Evolutionary conservation across 2,113 vertebrate species (phyloP).

Genomic region (Mus spicilegus): DNA sequence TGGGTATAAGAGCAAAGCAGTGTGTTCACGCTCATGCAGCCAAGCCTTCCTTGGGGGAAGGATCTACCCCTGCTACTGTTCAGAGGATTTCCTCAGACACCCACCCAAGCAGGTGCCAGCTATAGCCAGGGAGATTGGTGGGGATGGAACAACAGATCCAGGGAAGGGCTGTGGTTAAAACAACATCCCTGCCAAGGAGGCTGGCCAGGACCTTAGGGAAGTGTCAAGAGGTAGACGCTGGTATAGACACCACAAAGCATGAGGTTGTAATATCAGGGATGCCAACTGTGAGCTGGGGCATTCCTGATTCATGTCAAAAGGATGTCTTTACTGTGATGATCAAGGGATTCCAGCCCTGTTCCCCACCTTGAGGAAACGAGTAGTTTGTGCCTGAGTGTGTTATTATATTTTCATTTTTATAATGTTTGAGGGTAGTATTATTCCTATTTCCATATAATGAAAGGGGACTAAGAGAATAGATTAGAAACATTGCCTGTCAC

Average conservation of each 20-base stretch:
- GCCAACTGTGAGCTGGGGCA: not conserved
- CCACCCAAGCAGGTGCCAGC: not conserved
- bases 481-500: not conserved
- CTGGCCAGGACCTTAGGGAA: not conserved
- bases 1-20: not conserved
- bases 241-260: not conserved
- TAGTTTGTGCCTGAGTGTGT: not conserved
- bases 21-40: not conserved
- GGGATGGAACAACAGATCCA: not conserved
- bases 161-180: not conserved
- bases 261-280: not conserved
- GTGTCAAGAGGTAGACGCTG: not conserved
- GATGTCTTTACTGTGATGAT: not conserved
- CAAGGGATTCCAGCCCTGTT: not conserved
- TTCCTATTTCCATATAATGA: not conserved
- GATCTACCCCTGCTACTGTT: not conserved
- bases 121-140: not conserved
- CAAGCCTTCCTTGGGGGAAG: not conserved
- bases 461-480: not conserved
- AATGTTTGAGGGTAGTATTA: not conserved
- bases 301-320: not conserved
- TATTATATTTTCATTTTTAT: not conserved
- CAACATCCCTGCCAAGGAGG: not conserved
- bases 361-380: not conserved
- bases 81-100: not conserved